Conservation (phyloP, 2,888 invertebrate genomes). For the Ethmia dodecea region DNA sequence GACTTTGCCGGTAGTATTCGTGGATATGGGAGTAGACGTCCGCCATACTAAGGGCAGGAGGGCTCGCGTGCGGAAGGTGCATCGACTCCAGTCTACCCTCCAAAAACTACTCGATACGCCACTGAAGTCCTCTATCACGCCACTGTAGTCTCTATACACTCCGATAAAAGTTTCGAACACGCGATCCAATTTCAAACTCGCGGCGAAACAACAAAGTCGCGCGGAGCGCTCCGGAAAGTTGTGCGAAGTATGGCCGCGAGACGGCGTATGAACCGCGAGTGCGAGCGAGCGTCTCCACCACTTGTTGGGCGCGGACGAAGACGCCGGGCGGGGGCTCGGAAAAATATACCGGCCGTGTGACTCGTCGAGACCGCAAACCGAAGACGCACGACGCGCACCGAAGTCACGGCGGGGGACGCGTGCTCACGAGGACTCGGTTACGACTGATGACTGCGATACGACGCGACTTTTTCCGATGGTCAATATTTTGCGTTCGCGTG, state of each 20-base stretch:
- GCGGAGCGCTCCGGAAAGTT: slow-evolving; percentile 59
- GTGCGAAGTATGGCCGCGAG: slow-evolving; percentile 66
- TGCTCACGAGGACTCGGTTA: slow-evolving; percentile 71
- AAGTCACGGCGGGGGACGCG: slow-evolving; percentile 59
- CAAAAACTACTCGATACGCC: slow-evolving; percentile 55
- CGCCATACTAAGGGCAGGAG: slow-evolving; percentile 80
- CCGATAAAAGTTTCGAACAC: slow-evolving; percentile 59
- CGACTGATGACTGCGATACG: slow-evolving; percentile 79
- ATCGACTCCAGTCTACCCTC: slow-evolving; percentile 72
- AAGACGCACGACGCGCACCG: slow-evolving; percentile 71
- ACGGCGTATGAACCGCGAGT: slow-evolving; percentile 55
- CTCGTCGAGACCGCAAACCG: slow-evolving; percentile 67
- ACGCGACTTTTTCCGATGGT: slow-evolving; percentile 79
- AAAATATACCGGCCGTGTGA: slow-evolving; percentile 58
- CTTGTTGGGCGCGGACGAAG: slow-evolving; percentile 72
- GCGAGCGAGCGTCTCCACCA: slow-evolving; percentile 53
- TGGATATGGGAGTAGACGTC: slow-evolving; percentile 86
- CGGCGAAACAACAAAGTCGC: slow-evolving; percentile 45
- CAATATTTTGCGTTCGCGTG: slow-evolving; percentile 78
- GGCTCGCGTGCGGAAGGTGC: slow-evolving; percentile 81
- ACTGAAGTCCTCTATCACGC: slow-evolving; percentile 58
- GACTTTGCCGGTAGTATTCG: slow-evolving; percentile 90
- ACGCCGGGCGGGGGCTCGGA: slow-evolving; percentile 67
- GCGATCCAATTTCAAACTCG: slow-evolving; percentile 41
- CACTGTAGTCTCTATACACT: slow-evolving; percentile 52